Percentiles rank a stretch among this genome's conserved stretches.
These are phyloP conservation scores for Apus apus DNA, from an alignment of 2,113 vertebrate genomes.

Conservation along the genomic window DNA sequence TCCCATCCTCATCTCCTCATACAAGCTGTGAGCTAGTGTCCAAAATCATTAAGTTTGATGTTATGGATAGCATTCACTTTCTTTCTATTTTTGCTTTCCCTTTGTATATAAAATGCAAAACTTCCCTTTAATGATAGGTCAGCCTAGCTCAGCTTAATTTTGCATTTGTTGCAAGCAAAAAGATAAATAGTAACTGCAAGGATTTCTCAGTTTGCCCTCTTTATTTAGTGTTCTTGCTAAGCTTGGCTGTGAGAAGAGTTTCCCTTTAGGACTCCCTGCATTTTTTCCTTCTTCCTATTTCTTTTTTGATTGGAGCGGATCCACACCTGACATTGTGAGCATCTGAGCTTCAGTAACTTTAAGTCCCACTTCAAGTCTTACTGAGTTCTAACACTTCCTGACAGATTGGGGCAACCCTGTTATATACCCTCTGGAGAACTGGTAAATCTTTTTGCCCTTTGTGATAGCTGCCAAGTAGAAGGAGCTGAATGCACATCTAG, in stretches of 20 bases:
- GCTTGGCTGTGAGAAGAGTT: neutral
- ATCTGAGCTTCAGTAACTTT: conserved; percentile 50
- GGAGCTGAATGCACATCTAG: conserved; percentile 47
- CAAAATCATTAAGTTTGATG: neutral
- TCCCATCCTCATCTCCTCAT: neutral
- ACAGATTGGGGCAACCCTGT: conserved; percentile 64
- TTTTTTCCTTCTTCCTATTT: neutral
- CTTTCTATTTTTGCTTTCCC: neutral
- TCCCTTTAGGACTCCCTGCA: neutral
- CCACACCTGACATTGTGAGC: conserved; percentile 50
- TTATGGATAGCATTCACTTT: neutral
- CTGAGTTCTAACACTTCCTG: conserved; percentile 56
- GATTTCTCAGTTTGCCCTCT: neutral
- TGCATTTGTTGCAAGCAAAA: neutral
- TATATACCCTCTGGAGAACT: conserved; percentile 35
- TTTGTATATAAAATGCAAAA: neutral
- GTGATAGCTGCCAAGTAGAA: conserved; percentile 45
- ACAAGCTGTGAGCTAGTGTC: neutral
- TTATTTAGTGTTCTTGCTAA: neutral
- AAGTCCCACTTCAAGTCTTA: conserved; percentile 41
- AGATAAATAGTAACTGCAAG: neutral
- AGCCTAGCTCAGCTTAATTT: neutral
- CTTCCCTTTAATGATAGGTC: neutral
- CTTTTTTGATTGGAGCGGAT: conserved; percentile 1
- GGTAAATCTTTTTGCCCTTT: conserved; percentile 51